These are phyloP conservation scores for Cephonodes hylas DNA, from an alignment of 2,888 invertebrate species.

Conservation along the genomic window DNA sequence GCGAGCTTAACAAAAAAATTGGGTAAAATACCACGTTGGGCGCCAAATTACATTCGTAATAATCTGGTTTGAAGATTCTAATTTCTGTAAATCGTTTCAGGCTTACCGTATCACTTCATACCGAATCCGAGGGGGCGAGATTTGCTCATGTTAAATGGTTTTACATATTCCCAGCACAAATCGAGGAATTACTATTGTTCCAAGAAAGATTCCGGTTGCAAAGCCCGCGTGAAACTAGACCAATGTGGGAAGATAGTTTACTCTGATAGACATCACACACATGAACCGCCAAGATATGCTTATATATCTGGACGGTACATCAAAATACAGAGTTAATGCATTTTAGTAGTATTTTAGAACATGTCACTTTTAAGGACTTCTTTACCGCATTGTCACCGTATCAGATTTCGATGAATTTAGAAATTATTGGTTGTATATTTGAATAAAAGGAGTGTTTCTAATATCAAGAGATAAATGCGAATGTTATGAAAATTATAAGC, in stretches of 20 bases:
- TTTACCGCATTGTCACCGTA: background rate
- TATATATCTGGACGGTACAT: constrained; percentile 23
- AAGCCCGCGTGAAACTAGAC: constrained; percentile 25
- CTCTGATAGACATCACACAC: constrained; percentile 19
- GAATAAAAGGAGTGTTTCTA: too few relatives aligned
- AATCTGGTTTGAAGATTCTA: background rate
- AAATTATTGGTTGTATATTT: too few relatives aligned
- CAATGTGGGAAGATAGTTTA: constrained; percentile 10
- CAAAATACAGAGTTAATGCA: constrained; percentile 18
- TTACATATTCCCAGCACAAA: constrained; percentile 29
- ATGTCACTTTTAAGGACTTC: background rate
- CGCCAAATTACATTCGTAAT: background rate
- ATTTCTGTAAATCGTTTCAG: background rate
- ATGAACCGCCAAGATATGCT: constrained; percentile 28
- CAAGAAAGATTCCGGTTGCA: constrained; percentile 18
- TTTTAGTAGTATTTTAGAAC: background rate
- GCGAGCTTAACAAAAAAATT: too few relatives aligned
- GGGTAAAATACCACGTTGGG: background rate
- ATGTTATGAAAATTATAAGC: too few relatives aligned
- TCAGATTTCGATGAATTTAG: too few relatives aligned
- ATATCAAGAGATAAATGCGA: too few relatives aligned
- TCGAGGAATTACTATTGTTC: constrained; percentile 30
- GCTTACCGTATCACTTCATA: constrained; percentile 23
- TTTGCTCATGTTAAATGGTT: constrained; percentile 27
- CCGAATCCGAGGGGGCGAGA: constrained; percentile 23